These are phyloP conservation scores for Mythimna impura DNA, from an alignment of 2,888 invertebrate species.

Conservation along the genomic window DNA sequence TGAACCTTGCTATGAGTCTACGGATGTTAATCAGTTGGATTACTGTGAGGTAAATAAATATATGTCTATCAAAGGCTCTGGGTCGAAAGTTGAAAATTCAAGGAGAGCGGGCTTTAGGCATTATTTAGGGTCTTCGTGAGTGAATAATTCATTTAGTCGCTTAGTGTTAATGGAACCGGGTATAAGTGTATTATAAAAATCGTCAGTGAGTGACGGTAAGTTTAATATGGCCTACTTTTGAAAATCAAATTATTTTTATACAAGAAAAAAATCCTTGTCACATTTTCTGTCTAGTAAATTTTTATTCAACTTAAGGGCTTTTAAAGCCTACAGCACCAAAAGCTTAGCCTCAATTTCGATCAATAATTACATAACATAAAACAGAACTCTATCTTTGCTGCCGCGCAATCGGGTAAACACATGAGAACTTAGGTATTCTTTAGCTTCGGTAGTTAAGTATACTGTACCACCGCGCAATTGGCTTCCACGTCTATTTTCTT, in stretches of 20 bases:
- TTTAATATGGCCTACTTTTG: neutral
- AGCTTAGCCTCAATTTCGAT: neutral
- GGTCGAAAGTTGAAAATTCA: neutral
- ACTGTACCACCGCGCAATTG: conserved; percentile 49
- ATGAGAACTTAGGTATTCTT: neutral
- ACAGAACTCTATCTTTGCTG: neutral
- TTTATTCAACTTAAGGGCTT: neutral
- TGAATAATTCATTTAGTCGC: neutral
- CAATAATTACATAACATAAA: neutral
- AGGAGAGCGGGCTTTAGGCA: neutral
- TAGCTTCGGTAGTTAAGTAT: conserved; percentile 61
- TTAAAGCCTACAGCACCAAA: neutral
- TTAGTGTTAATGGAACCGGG: neutral
- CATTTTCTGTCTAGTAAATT: too few species aligned
- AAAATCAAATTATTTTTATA: neutral
- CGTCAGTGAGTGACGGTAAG: neutral
- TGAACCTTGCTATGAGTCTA: too few species aligned
- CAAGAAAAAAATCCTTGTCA: neutral
- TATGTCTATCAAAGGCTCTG: too few species aligned
- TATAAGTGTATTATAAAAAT: neutral
- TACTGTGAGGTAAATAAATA: too few species aligned
- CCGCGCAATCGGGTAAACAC: neutral
- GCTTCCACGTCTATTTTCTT: conserved; percentile 63
- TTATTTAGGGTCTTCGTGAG: neutral
- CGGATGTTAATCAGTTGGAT: too few species aligned